phyloP scores from a whole-genome alignment of 2,113 vertebrate species.

The Oreamnos americanus region DNA sequence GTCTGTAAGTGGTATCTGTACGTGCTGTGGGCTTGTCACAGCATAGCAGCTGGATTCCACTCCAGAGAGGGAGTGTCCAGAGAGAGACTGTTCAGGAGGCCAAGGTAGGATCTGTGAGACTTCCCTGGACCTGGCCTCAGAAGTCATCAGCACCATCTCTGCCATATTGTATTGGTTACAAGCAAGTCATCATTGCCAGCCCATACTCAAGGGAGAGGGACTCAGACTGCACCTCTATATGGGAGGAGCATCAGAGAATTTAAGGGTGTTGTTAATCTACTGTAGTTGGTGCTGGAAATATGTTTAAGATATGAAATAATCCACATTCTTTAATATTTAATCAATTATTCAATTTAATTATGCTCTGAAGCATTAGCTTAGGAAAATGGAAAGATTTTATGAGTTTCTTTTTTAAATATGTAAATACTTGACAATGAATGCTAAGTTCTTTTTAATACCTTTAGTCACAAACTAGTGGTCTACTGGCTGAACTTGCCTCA shows the following conservation, averaged over 20 bases:
- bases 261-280: not conserved
- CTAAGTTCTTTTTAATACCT: slow-evolving; percentile 8
- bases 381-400: not conserved
- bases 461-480: not conserved
- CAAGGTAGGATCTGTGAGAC: not conserved
- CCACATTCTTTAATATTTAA: not conserved
- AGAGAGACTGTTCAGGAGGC: not conserved
- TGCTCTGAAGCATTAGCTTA: not conserved
- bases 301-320: not conserved
- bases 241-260: not conserved
- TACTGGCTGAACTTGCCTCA: not conserved
- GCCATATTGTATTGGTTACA: not conserved
- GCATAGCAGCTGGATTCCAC: not conserved
- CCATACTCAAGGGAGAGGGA: too few species aligned
- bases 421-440: not conserved
- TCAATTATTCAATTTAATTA: not conserved
- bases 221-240: not conserved
- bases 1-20: not conserved
- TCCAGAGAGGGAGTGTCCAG: not conserved
- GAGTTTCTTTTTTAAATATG: not conserved
- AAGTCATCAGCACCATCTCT: not conserved
- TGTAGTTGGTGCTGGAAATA: not conserved
- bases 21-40: not conserved
- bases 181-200: not conserved
- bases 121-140: not conserved